Percentiles rank a stretch among this genome's conserved stretches.
These are phyloP conservation scores for Pandemis cinnamomeana DNA, from an alignment of 2,888 invertebrate genomes.

Conservation along the genomic window DNA sequence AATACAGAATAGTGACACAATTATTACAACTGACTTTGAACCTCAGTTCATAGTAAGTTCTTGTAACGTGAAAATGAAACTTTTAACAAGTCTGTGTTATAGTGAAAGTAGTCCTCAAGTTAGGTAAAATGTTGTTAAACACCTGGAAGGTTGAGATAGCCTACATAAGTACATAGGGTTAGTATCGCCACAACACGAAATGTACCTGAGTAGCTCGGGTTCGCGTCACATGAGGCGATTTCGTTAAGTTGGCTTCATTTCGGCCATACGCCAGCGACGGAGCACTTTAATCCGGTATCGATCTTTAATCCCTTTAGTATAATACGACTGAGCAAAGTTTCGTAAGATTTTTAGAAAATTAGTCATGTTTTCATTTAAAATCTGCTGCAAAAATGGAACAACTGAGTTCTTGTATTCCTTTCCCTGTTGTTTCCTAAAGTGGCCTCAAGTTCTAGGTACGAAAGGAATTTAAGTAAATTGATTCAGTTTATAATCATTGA, in stretches of 20 bases:
- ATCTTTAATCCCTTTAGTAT: slow-evolving; percentile 52
- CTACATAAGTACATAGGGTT: neutral
- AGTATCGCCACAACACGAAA: slow-evolving; percentile 3
- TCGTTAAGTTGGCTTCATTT: slow-evolving; percentile 67
- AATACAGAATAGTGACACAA: too few relatives aligned
- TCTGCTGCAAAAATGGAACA: slow-evolving; percentile 1
- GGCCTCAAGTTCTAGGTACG: neutral
- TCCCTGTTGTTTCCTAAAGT: neutral
- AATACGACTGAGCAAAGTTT: slow-evolving; percentile 32
- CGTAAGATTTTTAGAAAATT: slow-evolving; percentile 25
- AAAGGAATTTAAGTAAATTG: neutral
- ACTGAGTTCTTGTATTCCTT: neutral
- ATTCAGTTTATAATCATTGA: neutral
- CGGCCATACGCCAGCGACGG: slow-evolving; percentile 52
- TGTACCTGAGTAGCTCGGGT: slow-evolving; percentile 48
- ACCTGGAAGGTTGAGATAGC: neutral
- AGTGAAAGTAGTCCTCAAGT: slow-evolving; percentile 11
- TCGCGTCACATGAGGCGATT: slow-evolving; percentile 64
- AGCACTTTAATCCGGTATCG: slow-evolving; percentile 62
- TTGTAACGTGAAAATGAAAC: neutral
- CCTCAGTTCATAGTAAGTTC: too few relatives aligned
- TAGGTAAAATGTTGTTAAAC: neutral
- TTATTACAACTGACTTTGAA: too few relatives aligned
- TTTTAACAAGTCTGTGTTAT: slow-evolving; percentile 5
- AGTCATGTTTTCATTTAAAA: slow-evolving; percentile 14